Evolutionary conservation across 2,888 invertebrate genomes (phyloP).

Genomic region (Bellardia bayeri): DNA sequence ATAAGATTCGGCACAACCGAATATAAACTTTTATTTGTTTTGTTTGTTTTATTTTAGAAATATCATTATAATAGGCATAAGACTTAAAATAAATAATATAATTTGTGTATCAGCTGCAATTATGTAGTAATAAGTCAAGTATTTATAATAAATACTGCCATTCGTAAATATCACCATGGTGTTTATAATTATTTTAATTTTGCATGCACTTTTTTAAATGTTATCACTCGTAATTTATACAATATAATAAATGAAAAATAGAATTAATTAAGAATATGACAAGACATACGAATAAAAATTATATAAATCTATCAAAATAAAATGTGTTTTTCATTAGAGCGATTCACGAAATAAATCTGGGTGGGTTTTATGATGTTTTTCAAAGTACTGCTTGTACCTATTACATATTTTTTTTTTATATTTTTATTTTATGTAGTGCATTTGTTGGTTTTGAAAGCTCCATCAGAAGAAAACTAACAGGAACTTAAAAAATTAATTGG

Average conservation of each 20-base stretch:
- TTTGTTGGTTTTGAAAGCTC: too few relatives aligned
- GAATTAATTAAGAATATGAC: conserved; percentile 30
- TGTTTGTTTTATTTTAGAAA: neutral
- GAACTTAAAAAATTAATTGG: too few relatives aligned
- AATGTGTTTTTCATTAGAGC: neutral
- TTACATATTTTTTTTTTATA: too few relatives aligned
- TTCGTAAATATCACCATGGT: neutral
- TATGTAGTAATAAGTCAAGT: conserved; percentile 11
- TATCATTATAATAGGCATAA: conserved; percentile 22
- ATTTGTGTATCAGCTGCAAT: conserved; percentile 21
- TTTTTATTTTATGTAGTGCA: too few relatives aligned
- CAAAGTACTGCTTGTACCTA: too few relatives aligned
- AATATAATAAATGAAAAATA: conserved; percentile 28
- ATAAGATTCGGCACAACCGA: too few relatives aligned
- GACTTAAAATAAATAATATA: conserved; percentile 2
- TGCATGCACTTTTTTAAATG: conserved; percentile 63
- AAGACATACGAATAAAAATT: conserved; percentile 47
- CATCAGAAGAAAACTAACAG: too few relatives aligned
- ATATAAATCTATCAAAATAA: conserved; percentile 2
- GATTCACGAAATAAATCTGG: too few relatives aligned
- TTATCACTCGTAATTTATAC: conserved; percentile 50
- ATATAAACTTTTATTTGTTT: neutral
- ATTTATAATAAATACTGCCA: conserved; percentile 26
- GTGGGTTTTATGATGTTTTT: too few relatives aligned
- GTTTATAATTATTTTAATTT: conserved; percentile 30